Evolutionary conservation across 92 coral and sea anemone species (phyloP).

Genomic region (Zoanthus solanderi): DNA sequence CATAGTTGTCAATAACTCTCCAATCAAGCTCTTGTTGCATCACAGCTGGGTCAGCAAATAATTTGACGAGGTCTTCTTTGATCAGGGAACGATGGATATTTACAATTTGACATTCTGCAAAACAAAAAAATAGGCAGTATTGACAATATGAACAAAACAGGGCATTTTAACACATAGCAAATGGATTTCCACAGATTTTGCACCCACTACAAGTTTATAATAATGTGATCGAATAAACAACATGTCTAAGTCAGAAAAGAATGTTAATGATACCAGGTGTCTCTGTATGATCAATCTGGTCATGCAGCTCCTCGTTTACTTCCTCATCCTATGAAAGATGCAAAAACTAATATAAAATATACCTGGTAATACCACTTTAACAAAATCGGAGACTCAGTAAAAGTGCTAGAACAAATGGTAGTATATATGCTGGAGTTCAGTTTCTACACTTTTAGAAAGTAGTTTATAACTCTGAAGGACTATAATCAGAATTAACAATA

Average conservation of each 20-base stretch:
- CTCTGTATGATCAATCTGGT: slow-evolving; percentile 38
- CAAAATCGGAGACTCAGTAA: slow-evolving; percentile 37
- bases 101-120: slow-evolving; percentile 41
- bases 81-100: slow-evolving; percentile 57
- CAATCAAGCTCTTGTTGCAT: slow-evolving; percentile 53
- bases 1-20: slow-evolving; percentile 60
- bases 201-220: slow-evolving; percentile 37
- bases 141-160: slow-evolving; percentile 31
- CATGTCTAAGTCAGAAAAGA: slow-evolving; percentile 22
- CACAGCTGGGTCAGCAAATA: slow-evolving; percentile 56
- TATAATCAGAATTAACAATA: slow-evolving; percentile 37
- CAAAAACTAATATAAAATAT: slow-evolving; percentile 34
- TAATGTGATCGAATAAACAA: slow-evolving; percentile 37
- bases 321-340: slow-evolving; percentile 62
- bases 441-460: slow-evolving; percentile 45
- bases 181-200: slow-evolving; percentile 41
- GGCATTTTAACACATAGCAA: slow-evolving; percentile 29
- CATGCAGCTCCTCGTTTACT: slow-evolving; percentile 45
- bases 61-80: slow-evolving; percentile 62
- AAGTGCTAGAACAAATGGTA: slow-evolving; percentile 42
- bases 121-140: slow-evolving; percentile 1
- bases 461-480: slow-evolving; percentile 38
- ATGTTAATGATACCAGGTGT: slow-evolving; percentile 48
- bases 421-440: slow-evolving; percentile 38
- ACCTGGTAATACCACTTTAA: slow-evolving; percentile 41